Conservation (phyloP, 1,140 invertebrate genomes). For the Drosophila pectinifera region DNA sequence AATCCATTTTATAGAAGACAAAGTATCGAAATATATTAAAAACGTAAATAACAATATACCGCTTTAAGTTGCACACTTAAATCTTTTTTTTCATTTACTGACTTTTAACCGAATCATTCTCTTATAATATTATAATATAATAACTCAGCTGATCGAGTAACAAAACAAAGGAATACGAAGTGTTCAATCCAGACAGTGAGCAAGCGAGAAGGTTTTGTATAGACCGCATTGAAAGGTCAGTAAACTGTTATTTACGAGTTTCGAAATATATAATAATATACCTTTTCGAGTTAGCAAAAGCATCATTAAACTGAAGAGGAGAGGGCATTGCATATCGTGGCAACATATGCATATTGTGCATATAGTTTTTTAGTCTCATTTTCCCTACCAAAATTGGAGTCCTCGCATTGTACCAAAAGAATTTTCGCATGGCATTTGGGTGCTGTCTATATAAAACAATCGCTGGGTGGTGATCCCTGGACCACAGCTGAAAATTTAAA, state of each 20-base stretch:
- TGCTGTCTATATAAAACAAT: slow-evolving; percentile 47
- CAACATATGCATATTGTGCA: slow-evolving; percentile 41
- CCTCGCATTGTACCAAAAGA: slow-evolving; percentile 50
- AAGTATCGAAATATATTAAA: background rate
- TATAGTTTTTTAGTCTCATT: slow-evolving; percentile 38
- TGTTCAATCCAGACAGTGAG: too few relatives aligned
- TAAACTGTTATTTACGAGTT: too few relatives aligned
- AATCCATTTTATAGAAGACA: background rate
- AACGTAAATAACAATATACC: too few relatives aligned
- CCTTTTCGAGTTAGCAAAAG: slow-evolving; percentile 34
- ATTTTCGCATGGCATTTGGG: slow-evolving; percentile 46
- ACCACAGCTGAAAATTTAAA: slow-evolving; percentile 36
- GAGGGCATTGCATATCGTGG: slow-evolving; percentile 39
- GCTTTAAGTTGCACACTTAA: too few relatives aligned
- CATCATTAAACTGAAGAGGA: slow-evolving; percentile 12
- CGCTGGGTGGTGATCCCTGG: slow-evolving; percentile 40
- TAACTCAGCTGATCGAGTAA: too few relatives aligned
- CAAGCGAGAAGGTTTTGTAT: too few relatives aligned
- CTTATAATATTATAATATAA: too few relatives aligned
- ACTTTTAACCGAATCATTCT: too few relatives aligned
- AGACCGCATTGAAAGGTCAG: too few relatives aligned
- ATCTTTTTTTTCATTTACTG: too few relatives aligned
- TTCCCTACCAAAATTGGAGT: slow-evolving; percentile 44
- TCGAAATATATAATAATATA: background rate
- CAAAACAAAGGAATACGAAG: too few relatives aligned